Conservation (phyloP, 2,113 vertebrate species). For the Varanus komodoensis region DNA sequence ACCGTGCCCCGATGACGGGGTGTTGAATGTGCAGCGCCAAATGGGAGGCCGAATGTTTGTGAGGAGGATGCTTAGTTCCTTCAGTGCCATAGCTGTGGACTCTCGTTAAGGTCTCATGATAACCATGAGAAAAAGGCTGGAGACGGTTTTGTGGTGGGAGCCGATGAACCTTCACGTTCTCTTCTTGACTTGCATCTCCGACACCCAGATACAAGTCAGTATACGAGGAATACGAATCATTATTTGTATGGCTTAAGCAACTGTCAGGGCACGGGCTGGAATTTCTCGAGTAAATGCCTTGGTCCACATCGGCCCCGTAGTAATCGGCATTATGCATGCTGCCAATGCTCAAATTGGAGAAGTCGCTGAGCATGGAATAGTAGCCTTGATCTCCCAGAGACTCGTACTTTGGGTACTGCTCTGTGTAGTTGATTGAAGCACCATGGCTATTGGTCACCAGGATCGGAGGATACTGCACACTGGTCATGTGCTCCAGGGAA, state of each 20-base stretch:
- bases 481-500: conserved; percentile 92
- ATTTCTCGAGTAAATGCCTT: conserved; percentile 86
- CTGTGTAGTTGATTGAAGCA: conserved; percentile 89
- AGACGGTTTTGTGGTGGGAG: conserved; percentile 86
- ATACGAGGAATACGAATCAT: conserved; percentile 94
- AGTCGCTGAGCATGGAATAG: conserved; percentile 96
- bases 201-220: conserved; percentile 93
- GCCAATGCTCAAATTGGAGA: conserved; percentile 93
- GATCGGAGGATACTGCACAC: conserved; percentile 96
- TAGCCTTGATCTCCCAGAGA: conserved; percentile 94
- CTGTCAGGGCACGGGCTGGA: conserved; percentile 89
- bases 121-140: conserved; percentile 92
- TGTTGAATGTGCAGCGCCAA: conserved; percentile 91
- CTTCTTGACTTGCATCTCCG: conserved; percentile 89
- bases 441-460: conserved; percentile 97
- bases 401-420: conserved; percentile 95
- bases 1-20: conserved; percentile 84
- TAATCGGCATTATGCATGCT: conserved; percentile 93
- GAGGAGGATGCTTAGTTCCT: conserved; percentile 89
- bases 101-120: conserved; percentile 91
- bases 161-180: conserved; percentile 88
- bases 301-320: conserved; percentile 91
- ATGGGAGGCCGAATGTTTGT: conserved; percentile 88
- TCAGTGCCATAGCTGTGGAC: conserved; percentile 94
- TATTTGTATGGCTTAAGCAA: conserved; percentile 93